Base-by-base conservation (phyloP, 2,797 vertebrate species). In the Parotocinclus haroldoi region DNA sequence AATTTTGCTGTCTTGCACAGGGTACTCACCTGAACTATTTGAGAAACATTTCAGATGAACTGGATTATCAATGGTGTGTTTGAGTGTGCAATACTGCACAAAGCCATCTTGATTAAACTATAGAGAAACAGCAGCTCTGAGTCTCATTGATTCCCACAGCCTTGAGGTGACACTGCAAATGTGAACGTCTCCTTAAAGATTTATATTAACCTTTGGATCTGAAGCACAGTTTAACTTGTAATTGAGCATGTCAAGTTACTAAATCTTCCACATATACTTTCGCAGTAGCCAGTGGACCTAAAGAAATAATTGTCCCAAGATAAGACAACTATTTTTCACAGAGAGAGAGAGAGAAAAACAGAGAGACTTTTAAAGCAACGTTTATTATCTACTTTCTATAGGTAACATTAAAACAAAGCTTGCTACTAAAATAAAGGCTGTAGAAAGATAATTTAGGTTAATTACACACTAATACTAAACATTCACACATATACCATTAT, bases 251-350 rank as follows among this genome's bases (percentile, higher is more conserved):
- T 63, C 54, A 17, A 10, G 14, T 37, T 57, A 13, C n/a, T 50
- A 10, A 63, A 59, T 10, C 49, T 0, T 52, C 10, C 7, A n/a
- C 3, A 42, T 45, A 9, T 11, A 16, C 9, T 52, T 53, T 53
- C 51, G 11, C 46, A 9, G 37, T 51, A 57, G 48, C 50, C 44
- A 63, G 37, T 11, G 9, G 18, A 52, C 45, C 13, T 36, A 14
- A 61, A 61, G 36, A 68, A 40, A n/a, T 39, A 56, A 50, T 13
- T 13, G 37, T 55, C 58, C 13, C n/a, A 27, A 11, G 61, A 13
- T 16, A 1, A 50, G 27, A 58, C 4, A 54, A 19, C 17, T 52
- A n/a, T 59, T 51, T 59, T 3, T 44, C 27, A 9, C 1, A 13
- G 10, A 44, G 45, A 19, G 10, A 38, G 7, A 1, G 4, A 18